A percentile compares a stretch with the other conserved stretches of the same genome.
These are phyloP conservation scores for Oenanthe oenanthe DNA, from an alignment of 2,113 vertebrate species.

Conservation along the genomic window DNA sequence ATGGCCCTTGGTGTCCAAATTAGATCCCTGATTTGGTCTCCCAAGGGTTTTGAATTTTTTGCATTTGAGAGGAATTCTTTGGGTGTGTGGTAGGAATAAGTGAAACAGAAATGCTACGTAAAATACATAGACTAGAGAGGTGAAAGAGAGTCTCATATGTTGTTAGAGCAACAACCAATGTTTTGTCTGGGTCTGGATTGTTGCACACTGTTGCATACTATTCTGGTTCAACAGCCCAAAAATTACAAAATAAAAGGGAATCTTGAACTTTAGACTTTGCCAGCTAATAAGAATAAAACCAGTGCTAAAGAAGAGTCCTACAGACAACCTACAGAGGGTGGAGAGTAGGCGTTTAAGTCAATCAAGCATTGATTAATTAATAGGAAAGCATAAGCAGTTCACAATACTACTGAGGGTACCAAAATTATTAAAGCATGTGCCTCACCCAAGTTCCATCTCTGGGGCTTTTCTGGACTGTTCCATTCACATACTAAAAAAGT, in stretches of 20 bases:
- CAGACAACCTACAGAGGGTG: neutral
- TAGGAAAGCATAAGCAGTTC: neutral
- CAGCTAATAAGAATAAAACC: neutral
- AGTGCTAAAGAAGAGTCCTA: neutral
- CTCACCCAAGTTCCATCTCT: neutral
- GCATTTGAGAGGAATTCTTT: neutral
- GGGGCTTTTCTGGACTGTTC: neutral
- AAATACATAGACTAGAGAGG: neutral
- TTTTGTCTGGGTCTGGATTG: neutral
- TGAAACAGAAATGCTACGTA: neutral
- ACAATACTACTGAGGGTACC: neutral
- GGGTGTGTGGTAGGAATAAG: neutral
- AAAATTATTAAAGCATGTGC: neutral
- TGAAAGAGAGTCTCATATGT: neutral
- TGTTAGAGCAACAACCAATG: neutral
- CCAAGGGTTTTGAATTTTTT: neutral
- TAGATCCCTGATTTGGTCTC: neutral
- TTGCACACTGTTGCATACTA: fast-evolving
- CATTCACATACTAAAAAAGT: neutral
- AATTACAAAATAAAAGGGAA: neutral
- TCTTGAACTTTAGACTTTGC: neutral
- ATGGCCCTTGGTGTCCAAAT: neutral
- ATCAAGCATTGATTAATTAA: neutral
- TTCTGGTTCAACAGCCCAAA: neutral
- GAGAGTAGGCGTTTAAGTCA: neutral